Evolutionary conservation across 35 echinoderm and acorn worm genomes (phyloP), one percentile per base, ranked within the genome.

Genomic region (Heliocidaris erythrogramma): DNA sequence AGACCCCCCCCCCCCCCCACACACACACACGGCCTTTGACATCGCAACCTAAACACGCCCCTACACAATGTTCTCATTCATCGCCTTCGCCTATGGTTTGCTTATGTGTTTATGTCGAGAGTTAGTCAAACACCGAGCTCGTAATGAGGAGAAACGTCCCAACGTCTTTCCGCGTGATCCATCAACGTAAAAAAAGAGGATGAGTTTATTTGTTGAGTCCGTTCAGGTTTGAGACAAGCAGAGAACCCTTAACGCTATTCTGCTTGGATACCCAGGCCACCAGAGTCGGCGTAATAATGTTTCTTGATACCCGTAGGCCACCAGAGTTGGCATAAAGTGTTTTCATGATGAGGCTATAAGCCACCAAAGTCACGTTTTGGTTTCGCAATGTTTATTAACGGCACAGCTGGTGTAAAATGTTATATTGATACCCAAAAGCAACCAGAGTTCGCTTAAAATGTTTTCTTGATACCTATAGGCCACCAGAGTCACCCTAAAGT

Each of bases 101-200:
- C 65, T 78, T 78, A 78, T 78, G 65, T 78, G 65, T 78, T 78
- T 78, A 78, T 78, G 65, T n/a, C 65, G 27, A n/a, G 65, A 78
- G 65, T 78, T 78, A 78, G 65, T 78, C 65, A 78, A 78, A 78
- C 65, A 78, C 21, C 18, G 65, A 78, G 21, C 27, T 24, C 18
- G 65, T 78, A 78, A 78, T 78, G 65, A 78, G 65, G 65, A 9
- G 65, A 78, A 78, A 78, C 21, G 65, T 78, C 65, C 21, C 65
- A 27, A 24, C 21, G 27, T 78, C 65, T 78, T 78, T 78, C 65
- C 7, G 65, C 65, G 65, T 78, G 65, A 78, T 78, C 65, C 18
- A 78, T 78, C 65, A 78, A 78, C 27, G 65, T 78, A 78, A 78
- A 56, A 10, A 10, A 78, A 10, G 52, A 78, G 65, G 27, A 27